Conservation (phyloP, 2,113 vertebrate genomes). For the Piaya cayana region DNA sequence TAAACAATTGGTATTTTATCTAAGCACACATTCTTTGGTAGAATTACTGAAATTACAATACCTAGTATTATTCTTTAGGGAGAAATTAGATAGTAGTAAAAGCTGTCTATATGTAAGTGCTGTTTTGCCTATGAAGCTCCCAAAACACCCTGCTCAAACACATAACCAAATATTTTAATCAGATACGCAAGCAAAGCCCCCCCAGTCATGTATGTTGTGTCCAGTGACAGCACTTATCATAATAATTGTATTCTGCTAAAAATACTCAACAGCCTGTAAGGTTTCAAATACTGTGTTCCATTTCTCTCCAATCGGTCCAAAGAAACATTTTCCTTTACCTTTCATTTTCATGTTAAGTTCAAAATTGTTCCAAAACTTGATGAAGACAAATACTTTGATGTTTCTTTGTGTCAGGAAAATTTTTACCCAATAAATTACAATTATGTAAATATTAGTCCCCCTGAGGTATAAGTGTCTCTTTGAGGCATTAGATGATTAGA, state of each 20-base stretch:
- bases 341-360: background rate
- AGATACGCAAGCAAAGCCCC: background rate
- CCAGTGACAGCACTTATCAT: background rate
- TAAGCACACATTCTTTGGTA: background rate
- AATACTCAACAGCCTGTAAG: background rate
- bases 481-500: conserved; percentile 63
- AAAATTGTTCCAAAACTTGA: conserved; percentile 41
- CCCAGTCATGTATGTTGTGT: background rate
- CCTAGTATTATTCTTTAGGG: background rate
- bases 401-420: conserved; percentile 21
- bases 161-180: conserved; percentile 30
- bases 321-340: conserved; percentile 26
- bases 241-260: conserved; percentile 9
- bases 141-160: background rate
- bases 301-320: conserved; percentile 9
- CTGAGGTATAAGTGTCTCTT: conserved; percentile 28
- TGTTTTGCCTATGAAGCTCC: background rate
- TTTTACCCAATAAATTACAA: conserved; percentile 69
- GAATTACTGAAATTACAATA: background rate
- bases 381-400: conserved; percentile 67
- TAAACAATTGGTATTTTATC: background rate
- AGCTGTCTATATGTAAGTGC: background rate
- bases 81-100: background rate
- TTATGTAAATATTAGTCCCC: conserved; percentile 68
- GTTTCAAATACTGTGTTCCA: background rate